Conservation (phyloP, 2,888 invertebrate genomes). For the Drosophila peninsularis region DNA sequence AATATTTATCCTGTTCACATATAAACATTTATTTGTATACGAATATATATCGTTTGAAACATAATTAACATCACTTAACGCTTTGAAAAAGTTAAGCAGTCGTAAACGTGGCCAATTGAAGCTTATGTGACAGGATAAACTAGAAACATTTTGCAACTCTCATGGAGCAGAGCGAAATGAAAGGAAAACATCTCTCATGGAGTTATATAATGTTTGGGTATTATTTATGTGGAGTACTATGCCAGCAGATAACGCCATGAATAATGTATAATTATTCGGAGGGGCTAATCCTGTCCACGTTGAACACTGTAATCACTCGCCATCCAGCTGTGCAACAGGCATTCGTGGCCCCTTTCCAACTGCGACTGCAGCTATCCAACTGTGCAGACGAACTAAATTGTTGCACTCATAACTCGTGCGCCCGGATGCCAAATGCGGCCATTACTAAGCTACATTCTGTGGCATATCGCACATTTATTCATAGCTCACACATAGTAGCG, state of each 20-base stretch:
- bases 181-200: constrained; percentile 2
- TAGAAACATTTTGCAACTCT: neutral
- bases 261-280: constrained; percentile 18
- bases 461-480: constrained; percentile 37
- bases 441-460: constrained; percentile 46
- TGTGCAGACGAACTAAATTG: constrained; percentile 26
- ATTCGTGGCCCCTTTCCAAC: constrained; percentile 3
- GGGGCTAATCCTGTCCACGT: constrained; percentile 17
- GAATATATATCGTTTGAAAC: constrained; percentile 43
- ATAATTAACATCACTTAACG: constrained; percentile 63
- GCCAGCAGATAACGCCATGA: constrained; percentile 5
- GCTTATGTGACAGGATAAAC: neutral
- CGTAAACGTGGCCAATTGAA: neutral
- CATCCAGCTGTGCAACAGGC: constrained; percentile 21
- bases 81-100: neutral
- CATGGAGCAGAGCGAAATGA: neutral
- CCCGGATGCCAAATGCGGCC: constrained; percentile 27
- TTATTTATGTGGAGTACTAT: neutral
- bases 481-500: constrained; percentile 25
- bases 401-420: constrained; percentile 50
- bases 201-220: neutral
- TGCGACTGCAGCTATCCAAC: constrained; percentile 8
- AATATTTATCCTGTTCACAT: constrained; percentile 5
- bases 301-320: constrained; percentile 20
- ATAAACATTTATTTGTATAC: constrained; percentile 12